These are phyloP conservation scores for Calyptomena viridis DNA, from an alignment of 2,113 vertebrate species.

Conservation along the genomic window DNA sequence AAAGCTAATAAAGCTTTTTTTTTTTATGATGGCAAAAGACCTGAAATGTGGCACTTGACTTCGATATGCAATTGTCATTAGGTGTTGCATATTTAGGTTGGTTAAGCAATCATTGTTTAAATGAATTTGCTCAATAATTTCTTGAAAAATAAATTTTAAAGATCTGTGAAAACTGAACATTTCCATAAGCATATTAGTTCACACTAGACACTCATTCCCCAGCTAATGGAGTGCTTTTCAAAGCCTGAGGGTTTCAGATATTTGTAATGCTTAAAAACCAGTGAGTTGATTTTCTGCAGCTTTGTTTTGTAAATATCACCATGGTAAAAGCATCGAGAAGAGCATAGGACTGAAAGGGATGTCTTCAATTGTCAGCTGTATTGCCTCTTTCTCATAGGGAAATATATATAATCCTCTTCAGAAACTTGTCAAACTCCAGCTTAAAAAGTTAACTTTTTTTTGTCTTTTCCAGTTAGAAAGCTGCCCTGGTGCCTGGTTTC, in stretches of 20 bases:
- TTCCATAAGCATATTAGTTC: not conserved
- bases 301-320: conserved; percentile 52
- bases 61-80: conserved; percentile 17
- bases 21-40: not conserved
- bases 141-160: not conserved
- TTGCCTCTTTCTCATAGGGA: not conserved
- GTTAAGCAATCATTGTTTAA: conserved; percentile 16
- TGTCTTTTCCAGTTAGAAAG: not conserved
- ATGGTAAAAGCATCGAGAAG: not conserved
- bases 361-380: not conserved
- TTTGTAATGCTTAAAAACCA: conserved; percentile 1
- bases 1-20: not conserved
- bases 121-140: not conserved
- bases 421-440: not conserved
- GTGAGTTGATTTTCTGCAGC: not conserved
- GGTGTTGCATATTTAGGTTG: not conserved
- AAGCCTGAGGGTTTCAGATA: conserved; percentile 5
- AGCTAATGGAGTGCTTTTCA: conserved; percentile 20
- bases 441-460: not conserved
- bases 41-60: not conserved
- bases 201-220: not conserved
- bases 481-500: not conserved
- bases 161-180: not conserved
- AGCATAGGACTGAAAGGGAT: not conserved
- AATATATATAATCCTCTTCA: not conserved